Base-by-base conservation (phyloP, 2,888 invertebrate species). In the Tipula helvola region DNA sequence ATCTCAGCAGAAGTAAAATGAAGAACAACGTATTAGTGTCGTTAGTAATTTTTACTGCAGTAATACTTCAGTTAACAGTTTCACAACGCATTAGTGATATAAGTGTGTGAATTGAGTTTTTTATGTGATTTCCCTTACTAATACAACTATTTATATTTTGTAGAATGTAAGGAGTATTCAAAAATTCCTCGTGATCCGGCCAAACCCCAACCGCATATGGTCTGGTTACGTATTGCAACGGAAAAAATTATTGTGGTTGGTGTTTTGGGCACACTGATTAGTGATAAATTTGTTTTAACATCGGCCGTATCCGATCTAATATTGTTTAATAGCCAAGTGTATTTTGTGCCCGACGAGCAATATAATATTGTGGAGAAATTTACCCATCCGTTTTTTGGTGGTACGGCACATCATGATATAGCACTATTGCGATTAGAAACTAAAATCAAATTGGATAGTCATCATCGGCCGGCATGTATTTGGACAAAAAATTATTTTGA, bases 181-280 rank as follows among this genome's bases (percentile, higher is more conserved):
- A 36, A n/a, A 41, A 13, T 84, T 16, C 84, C 71, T 8, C 71
- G 71, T 2, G 28, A 71, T 28, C 10, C n/a, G 4, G 41, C 84
- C 36, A 84, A 84, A 84, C 84, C 84, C 5, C 41, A 84, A 39
- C 84, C 84, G n/a, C 84, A 84, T 39, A 84, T 84, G 84, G 84
- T 84, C 0, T 84, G 84, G 84, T 7, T 84, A 16, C 84, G 84
- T 0, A 39, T 84, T 7, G 36, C 84, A 39, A 84, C 84, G 0
- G 41, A 36, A n/a, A 84, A 84, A 39, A 84, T 39, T 36, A 39
- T 84, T 84, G n/a, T 84, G 1, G 84, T 84, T 39, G 84, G 84
- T 39, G 84, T 41, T 39, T 39, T 39, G 5, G 84, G 84, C 10
- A 16, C 41, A 2, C 13, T 84, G 10, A 39, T 84, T 7, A 84